A percentile compares a stretch with the other conserved stretches of the same genome.
Evolutionary conservation across 2,113 vertebrate genomes (phyloP).

Genomic region (Melospiza georgiana): DNA sequence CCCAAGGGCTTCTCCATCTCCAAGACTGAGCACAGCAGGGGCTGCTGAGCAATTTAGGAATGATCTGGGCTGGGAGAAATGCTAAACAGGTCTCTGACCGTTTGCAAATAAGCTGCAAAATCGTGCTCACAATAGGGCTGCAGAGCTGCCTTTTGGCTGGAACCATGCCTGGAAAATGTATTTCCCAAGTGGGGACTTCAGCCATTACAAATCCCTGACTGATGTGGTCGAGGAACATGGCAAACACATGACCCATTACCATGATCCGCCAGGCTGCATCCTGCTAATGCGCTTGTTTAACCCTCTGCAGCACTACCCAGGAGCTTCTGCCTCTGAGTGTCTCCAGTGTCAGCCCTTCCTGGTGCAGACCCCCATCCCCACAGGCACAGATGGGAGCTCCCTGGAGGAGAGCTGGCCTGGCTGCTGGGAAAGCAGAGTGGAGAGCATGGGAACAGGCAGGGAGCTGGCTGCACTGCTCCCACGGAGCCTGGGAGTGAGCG

Average conservation of each 20-base stretch:
- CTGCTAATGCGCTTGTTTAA: conserved; percentile 25
- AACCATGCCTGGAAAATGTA: conserved; percentile 42
- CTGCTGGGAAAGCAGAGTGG: conserved; percentile 47
- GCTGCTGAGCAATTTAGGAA: neutral
- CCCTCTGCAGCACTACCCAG: conserved; percentile 2
- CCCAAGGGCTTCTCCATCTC: neutral
- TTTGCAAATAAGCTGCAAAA: conserved; percentile 66
- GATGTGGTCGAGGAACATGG: conserved; percentile 27
- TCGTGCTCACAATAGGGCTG: conserved; percentile 53
- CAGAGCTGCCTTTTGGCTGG: conserved; percentile 49
- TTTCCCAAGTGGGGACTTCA: conserved; percentile 58
- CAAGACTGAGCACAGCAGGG: neutral
- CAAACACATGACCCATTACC: neutral
- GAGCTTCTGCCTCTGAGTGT: neutral
- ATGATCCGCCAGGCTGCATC: neutral
- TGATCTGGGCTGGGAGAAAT: neutral
- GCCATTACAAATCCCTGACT: conserved; percentile 18
- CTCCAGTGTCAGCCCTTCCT: neutral
- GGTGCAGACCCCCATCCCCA: neutral
- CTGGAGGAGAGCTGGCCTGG: neutral
- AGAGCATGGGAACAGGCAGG: conserved; percentile 10
- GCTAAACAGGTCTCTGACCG: conserved; percentile 21
- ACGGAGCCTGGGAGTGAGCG: neutral
- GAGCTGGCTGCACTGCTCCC: neutral
- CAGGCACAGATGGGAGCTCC: neutral